Conservation (phyloP, 2,888 invertebrate genomes). For the Chironomus riparius region DNA sequence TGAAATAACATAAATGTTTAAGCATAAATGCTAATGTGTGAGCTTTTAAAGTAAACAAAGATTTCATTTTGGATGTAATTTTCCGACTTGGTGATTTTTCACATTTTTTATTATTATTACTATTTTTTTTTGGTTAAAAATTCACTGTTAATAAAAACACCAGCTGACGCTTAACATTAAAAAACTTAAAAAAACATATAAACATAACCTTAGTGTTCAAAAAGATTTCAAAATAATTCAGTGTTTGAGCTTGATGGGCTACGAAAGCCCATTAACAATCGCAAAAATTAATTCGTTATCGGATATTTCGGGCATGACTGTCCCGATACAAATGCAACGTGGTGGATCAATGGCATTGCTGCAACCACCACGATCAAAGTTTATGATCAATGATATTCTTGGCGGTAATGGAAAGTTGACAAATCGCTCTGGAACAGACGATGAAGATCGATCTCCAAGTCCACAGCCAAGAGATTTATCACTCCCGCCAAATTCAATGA, state of each 20-base stretch:
- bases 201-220: not conserved
- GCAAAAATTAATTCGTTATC: constrained; percentile 20
- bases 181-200: not conserved
- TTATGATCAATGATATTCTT: constrained; percentile 86
- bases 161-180: not conserved
- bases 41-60: not conserved
- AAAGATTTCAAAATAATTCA: constrained; percentile 1
- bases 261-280: constrained; percentile 9
- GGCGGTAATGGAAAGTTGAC: constrained; percentile 44
- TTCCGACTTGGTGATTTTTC: constrained; percentile 6
- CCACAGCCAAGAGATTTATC: constrained; percentile 36
- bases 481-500: constrained; percentile 35
- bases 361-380: constrained; percentile 64
- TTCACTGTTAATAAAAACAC: not conserved
- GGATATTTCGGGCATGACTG: constrained; percentile 39
- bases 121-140: not conserved
- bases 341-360: constrained; percentile 46
- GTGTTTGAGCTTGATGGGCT: constrained; percentile 4
- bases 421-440: constrained; percentile 30
- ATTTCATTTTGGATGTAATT: not conserved
- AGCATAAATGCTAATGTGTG: constrained; percentile 25
- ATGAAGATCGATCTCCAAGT: constrained; percentile 40
- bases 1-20: constrained; percentile 5
- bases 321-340: constrained; percentile 43
- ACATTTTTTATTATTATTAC: not conserved